Percentiles rank a stretch among this genome's conserved stretches.
These are phyloP conservation scores for Corvus moneduloides DNA, from an alignment of 2,113 vertebrate genomes.

Conservation along the genomic window DNA sequence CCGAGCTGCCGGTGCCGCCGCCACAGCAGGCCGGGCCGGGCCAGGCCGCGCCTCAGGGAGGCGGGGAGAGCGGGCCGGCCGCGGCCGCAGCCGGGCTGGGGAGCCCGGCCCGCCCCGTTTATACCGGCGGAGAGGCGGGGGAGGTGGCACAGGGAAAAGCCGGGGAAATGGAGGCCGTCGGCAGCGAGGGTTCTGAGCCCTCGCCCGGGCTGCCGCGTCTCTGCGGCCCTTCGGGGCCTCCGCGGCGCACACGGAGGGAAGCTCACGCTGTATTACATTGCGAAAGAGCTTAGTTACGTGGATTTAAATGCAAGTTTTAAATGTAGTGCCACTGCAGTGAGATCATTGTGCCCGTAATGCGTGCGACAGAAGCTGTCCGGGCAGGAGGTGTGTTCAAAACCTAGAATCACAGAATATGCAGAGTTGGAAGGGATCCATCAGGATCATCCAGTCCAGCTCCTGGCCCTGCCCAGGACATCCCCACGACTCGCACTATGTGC, in stretches of 20 bases:
- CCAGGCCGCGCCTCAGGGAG: not conserved
- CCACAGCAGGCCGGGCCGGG: not conserved
- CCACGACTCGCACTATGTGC: rapidly evolving
- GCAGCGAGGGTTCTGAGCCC: rapidly evolving
- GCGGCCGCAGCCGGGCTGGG: not conserved
- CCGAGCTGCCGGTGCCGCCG: not conserved
- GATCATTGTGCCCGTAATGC: not conserved
- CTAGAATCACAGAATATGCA: not conserved
- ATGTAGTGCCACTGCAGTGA: not conserved
- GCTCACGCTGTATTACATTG: rapidly evolving
- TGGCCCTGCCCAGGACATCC: not conserved
- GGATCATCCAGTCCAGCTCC: not conserved
- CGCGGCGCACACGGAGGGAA: not conserved
- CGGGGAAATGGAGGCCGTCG: rapidly evolving
- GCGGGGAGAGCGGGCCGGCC: not conserved
- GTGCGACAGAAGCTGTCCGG: not conserved
- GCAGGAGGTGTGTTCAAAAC: not conserved
- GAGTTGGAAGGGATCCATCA: not conserved
- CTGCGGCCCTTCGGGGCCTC: not conserved
- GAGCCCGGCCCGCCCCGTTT: not conserved
- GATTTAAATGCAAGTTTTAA: not conserved
- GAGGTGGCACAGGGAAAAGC: not conserved
- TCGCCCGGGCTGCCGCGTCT: not conserved
- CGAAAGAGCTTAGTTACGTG: not conserved
- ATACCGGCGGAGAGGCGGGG: not conserved